These are phyloP conservation scores for Dryomyza anilis DNA, from an alignment of 2,888 invertebrate genomes.

Conservation along the genomic window DNA sequence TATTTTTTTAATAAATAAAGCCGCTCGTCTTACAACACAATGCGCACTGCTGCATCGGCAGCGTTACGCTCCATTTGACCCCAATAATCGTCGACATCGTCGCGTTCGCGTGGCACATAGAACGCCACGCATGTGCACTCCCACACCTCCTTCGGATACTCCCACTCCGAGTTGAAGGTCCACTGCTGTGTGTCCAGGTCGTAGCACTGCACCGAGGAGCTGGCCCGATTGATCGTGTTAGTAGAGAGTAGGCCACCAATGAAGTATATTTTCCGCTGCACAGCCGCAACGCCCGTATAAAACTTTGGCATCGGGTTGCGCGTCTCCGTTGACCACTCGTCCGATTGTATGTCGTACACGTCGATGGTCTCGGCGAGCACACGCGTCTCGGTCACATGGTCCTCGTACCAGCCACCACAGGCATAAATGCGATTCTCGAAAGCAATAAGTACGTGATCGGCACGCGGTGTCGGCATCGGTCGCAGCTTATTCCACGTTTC, in stretches of 20 bases:
- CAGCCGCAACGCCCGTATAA: slow-evolving; percentile 70
- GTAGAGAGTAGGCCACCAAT: slow-evolving; percentile 73
- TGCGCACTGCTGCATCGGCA: background rate
- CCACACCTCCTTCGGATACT: slow-evolving; percentile 73
- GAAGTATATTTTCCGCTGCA: slow-evolving; percentile 69
- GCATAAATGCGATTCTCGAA: slow-evolving; percentile 67
- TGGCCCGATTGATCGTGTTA: slow-evolving; percentile 70
- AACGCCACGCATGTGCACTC: slow-evolving; percentile 72
- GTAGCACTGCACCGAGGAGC: slow-evolving; percentile 71
- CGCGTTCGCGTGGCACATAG: slow-evolving; percentile 66
- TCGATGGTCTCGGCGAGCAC: slow-evolving; percentile 69
- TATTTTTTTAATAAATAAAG: no score
- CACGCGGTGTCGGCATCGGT: slow-evolving; percentile 67
- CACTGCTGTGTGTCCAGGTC: slow-evolving; percentile 68
- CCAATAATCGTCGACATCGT: slow-evolving; percentile 39
- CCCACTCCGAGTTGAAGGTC: slow-evolving; percentile 65
- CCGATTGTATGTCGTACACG: slow-evolving; percentile 66
- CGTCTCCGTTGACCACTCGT: slow-evolving; percentile 68
- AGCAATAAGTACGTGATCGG: slow-evolving; percentile 70
- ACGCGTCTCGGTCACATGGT: slow-evolving; percentile 62
- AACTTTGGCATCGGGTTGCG: slow-evolving; percentile 70
- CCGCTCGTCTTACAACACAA: background rate
- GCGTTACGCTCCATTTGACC: slow-evolving; percentile 19
- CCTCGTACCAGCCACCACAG: slow-evolving; percentile 72
- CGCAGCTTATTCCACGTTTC: slow-evolving; percentile 65